Base-by-base conservation (phyloP, 2,797 vertebrate species). In the Limnodromus scolopaceus region DNA sequence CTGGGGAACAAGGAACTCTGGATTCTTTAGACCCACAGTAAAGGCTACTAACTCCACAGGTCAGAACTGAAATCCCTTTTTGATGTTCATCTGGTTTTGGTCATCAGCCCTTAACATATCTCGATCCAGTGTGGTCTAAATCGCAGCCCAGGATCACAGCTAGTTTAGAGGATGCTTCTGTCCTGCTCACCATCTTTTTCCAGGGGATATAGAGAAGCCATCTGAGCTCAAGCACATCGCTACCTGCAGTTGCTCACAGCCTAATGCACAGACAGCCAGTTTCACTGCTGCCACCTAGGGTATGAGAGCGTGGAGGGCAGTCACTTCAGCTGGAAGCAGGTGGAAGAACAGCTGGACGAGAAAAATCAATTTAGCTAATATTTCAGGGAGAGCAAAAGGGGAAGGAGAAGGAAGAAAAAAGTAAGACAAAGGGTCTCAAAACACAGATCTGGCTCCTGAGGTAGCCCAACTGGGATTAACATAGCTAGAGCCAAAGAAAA, bases 261-360 rank as follows among this genome's bases (percentile, higher is more conserved):
- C 32, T 10, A 22, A 49, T 0, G 1, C 48, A 16, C 32, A 63
- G 30, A 41, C 60, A 89, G 25, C 5, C 25, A 63, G 43, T 25
- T 41, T 48, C 15, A 7, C 41, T 89, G 77, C 87, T 83, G 94
- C 86, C 72, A 65, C 57, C 84, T 90, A 80, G 43, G 36, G 64
- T 24, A n/a, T 2, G 11, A 78, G 54, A 38, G 43, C 1, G 13
- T 11, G 13, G 16, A 17, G 16, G 8, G 46, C 75, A 23, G 68
- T 5, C 64, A 36, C 16, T 25, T 51, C 80, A 49, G 9, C 16
- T n/a, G 45, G 36, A 39, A 77, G 11, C 48, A 81, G 48, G 11
- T 4, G 11, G 34, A 53, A 55, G 23, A 85, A 49, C 25, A 45
- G 36, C 28, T 39, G 15, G 28, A 41, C 34, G 41, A 61, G 60